Evolutionary conservation across 2,797 vertebrate genomes (phyloP).

Genomic region (Salmo trutta): DNA sequence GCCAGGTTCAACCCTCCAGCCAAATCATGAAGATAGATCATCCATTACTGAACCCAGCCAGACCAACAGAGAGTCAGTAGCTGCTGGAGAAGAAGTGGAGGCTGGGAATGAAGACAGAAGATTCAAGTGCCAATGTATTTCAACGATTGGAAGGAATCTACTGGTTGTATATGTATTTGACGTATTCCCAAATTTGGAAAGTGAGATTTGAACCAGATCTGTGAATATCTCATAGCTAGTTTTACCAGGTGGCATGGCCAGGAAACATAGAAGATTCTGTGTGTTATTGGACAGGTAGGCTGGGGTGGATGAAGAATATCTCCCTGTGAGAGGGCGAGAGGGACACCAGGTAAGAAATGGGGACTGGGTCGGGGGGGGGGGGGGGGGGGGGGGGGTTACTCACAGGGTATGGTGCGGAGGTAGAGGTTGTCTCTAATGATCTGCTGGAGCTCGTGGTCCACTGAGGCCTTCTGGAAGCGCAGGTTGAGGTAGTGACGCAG

Average conservation of each 20-base stretch:
- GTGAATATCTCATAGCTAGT: background rate
- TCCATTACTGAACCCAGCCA: conserved; percentile 21
- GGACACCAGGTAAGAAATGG: background rate
- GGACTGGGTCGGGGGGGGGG: background rate
- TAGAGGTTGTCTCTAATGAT: conserved; percentile 99
- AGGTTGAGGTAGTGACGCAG: conserved; percentile 98
- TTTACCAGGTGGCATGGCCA: background rate
- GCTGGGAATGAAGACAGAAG: background rate
- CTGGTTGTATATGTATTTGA: background rate
- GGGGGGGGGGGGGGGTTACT: conserved; percentile 67
- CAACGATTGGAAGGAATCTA: background rate
- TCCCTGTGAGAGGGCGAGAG: background rate
- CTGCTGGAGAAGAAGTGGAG: background rate
- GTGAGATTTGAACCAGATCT: background rate
- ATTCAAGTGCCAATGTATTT: background rate
- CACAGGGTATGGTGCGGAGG: conserved; percentile 97
- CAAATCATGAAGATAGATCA: conserved; percentile 37
- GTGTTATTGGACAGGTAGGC: background rate
- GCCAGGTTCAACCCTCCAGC: conserved; percentile 4
- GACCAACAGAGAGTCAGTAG: background rate
- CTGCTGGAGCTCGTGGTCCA: conserved; percentile 98
- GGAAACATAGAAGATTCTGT: background rate
- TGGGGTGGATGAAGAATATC: background rate
- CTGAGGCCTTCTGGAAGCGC: conserved; percentile 97
- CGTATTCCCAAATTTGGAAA: background rate